Conservation (phyloP, 2,888 invertebrate genomes). For the Parasteatoda lunata region DNA sequence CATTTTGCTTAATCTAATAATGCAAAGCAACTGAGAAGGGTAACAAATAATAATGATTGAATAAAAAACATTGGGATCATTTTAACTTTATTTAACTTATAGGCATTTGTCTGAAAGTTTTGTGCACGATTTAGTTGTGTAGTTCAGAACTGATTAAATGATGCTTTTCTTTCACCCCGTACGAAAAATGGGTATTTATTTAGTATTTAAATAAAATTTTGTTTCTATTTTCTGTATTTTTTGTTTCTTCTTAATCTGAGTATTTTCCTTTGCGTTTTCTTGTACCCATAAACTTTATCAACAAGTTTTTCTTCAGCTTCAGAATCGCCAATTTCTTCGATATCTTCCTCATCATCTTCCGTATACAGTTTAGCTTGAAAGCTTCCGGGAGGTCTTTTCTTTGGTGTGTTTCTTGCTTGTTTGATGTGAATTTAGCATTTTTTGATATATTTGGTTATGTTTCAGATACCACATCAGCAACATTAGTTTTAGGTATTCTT, state of each 20-base stretch:
- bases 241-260: constrained; percentile 32
- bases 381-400: constrained; percentile 46
- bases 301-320: constrained; percentile 35
- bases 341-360: constrained; percentile 63
- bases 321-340: constrained; percentile 43
- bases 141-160: no score
- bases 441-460: constrained; percentile 32
- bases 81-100: no score
- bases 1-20: no score
- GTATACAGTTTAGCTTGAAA: constrained; percentile 53
- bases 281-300: constrained; percentile 3
- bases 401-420: constrained; percentile 48
- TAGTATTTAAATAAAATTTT: no score
- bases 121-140: no score
- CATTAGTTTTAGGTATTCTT: constrained; percentile 34
- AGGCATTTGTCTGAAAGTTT: no score
- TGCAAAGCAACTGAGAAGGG: no score
- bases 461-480: constrained; percentile 18
- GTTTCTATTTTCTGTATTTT: no score
- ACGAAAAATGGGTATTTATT: no score
- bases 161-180: no score
- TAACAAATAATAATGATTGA: no score
- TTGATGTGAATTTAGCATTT: constrained; percentile 11
- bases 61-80: no score
- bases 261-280: constrained; percentile 44